Percentiles rank a stretch among this genome's conserved stretches.
Evolutionary conservation across 2,113 vertebrate species (phyloP).

Genomic region (Hyaena hyaena): DNA sequence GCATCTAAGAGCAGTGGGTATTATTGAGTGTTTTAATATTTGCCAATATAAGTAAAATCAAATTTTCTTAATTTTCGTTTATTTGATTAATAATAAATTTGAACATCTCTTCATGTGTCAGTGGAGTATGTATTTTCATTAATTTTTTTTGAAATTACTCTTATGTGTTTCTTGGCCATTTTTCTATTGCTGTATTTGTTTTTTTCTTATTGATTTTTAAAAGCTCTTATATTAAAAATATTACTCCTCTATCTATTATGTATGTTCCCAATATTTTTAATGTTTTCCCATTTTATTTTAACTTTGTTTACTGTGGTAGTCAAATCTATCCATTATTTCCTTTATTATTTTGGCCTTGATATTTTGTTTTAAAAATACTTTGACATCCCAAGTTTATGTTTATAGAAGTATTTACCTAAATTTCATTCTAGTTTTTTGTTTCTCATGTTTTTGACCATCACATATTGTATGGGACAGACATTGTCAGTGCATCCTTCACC

Average conservation of each 20-base stretch:
- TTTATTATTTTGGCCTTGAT: constrained; percentile 18
- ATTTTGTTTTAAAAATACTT: constrained; percentile 37
- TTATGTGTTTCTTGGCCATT: background rate
- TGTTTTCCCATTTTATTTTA: constrained; percentile 11
- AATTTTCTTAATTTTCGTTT: constrained; percentile 45
- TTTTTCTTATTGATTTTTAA: constrained; percentile 54
- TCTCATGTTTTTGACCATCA: background rate
- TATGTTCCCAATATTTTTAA: constrained; percentile 24
- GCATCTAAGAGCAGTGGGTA: background rate
- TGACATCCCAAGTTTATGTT: background rate
- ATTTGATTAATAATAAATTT: constrained; percentile 45
- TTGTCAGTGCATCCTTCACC: background rate
- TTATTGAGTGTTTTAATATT: constrained; percentile 67
- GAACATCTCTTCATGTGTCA: background rate
- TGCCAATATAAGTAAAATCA: constrained; percentile 2
- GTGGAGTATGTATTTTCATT: constrained; percentile 5
- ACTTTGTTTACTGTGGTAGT: background rate
- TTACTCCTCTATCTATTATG: background rate
- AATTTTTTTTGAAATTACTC: constrained; percentile 38
- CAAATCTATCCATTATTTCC: background rate
- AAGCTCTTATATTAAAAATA: constrained; percentile 48
- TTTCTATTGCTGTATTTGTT: background rate
- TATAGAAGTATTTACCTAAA: background rate
- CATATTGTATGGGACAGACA: background rate
- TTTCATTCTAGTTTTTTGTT: background rate